Percentiles rank a stretch among this genome's conserved stretches.
Evolutionary conservation across 2,888 invertebrate genomes (phyloP).

Genomic region (Machimus atricapillus): DNA sequence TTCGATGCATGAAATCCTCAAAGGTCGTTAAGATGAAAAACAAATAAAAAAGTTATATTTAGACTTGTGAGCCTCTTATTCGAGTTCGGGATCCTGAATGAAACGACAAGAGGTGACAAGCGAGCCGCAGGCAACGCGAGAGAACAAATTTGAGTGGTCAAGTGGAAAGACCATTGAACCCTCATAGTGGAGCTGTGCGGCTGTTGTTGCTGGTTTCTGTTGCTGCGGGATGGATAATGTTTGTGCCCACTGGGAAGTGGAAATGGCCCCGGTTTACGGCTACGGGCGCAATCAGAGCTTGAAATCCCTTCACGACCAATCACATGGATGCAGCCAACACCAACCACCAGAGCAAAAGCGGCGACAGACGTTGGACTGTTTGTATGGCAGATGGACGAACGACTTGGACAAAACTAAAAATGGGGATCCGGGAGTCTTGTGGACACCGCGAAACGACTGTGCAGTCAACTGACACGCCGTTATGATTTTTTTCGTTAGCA

Average conservation of each 20-base stretch:
- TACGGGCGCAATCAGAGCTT: slow-evolving; percentile 30
- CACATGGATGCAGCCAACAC: not conserved
- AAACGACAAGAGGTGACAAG: not conserved
- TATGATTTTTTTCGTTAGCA: slow-evolving; percentile 21
- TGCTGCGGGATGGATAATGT: not conserved
- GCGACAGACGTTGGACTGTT: not conserved
- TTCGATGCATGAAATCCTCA: not conserved
- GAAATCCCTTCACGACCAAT: slow-evolving; percentile 35
- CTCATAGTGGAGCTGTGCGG: not conserved
- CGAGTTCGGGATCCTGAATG: not conserved
- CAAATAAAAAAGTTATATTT: not conserved
- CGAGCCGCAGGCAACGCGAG: not conserved
- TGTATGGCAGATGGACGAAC: not conserved
- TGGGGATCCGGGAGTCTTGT: not conserved
- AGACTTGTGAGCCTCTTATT: not conserved
- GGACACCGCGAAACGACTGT: slow-evolving; percentile 9
- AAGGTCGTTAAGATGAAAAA: not conserved
- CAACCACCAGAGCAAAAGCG: not conserved
- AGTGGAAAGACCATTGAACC: slow-evolving; percentile 48
- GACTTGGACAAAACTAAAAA: not conserved
- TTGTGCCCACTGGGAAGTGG: slow-evolving; percentile 24
- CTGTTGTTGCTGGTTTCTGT: not conserved
- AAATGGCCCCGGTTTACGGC: slow-evolving; percentile 22
- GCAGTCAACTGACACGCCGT: slow-evolving; percentile 32
- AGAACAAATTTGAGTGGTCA: slow-evolving; percentile 44